Base-by-base conservation (phyloP, 1,140 invertebrate genomes). In the Caerostris darwini region DNA sequence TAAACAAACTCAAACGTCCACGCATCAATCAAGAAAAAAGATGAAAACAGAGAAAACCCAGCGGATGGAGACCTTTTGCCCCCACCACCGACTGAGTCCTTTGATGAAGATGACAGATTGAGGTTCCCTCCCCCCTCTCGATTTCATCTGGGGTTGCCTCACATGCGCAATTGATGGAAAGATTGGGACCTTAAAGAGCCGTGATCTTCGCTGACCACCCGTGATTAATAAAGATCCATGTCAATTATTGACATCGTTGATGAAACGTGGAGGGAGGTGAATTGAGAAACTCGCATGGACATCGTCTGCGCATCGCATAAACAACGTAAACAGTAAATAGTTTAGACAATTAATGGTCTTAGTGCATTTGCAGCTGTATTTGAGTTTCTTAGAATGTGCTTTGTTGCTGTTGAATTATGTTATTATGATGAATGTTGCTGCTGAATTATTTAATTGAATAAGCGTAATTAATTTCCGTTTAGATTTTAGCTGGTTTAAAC, bases 71-170 rank as follows among this genome's bases (percentile, higher is more conserved):
- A 86, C 85, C 85, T 87, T 77, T 86, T 87, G 92, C 54, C 64
- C 92, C 5, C 19, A 85, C 64, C 92, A 54, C n/a, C 14, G 81
- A 67, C 71, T 61, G 90, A 50, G 77, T 14, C 7, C 7, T 19
- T 87, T 87, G 83, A 93, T 71, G 82, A 67, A 87, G 67, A 58
- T 93, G 92, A 93, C 92, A 93, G 92, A 93, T 87, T 93, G 92
- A 83, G 92, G 92, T 87, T 67, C 19, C n/a, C n/a, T 3, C n/a
- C 19, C n/a, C n/a, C 5, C n/a, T 77, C 69, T 56, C 83, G 83
- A 85, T 85, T 85, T 57, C 69, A 77, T 50, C 53, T 12, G 19
- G 56, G 50, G 53, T 71, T 85, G 83, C 83, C 4, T 57, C 83
- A 77, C 83, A 85, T 8, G 7, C 57, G 34, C 57, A 53, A 81